Conservation (phyloP, 1,140 invertebrate species). For the Scaptomyza graminum region DNA sequence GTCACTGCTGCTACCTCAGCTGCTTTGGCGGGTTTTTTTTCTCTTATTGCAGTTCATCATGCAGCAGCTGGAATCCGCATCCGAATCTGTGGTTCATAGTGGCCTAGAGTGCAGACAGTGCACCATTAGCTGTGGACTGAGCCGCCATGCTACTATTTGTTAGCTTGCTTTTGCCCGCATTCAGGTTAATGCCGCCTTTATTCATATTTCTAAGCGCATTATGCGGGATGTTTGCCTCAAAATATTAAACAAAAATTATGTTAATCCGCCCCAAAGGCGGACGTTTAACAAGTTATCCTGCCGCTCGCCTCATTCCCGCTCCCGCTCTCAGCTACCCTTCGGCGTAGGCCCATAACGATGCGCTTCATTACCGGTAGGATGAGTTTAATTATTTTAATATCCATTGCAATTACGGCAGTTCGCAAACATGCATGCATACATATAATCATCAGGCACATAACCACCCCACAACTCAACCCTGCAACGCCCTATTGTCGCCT, state of each 20-base stretch:
- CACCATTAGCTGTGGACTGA: conserved; percentile 7
- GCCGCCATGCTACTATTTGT: conserved; percentile 19
- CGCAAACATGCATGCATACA: conserved; percentile 14
- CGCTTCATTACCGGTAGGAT: conserved; percentile 26
- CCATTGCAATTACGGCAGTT: conserved; percentile 60
- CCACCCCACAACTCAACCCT: conserved; percentile 1
- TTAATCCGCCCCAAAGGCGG: conserved; percentile 53
- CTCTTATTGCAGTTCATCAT: conserved; percentile 61
- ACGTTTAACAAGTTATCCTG: conserved; percentile 26
- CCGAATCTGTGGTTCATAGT: conserved; percentile 23
- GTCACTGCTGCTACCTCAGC: conserved; percentile 18
- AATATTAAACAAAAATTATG: conserved; percentile 75
- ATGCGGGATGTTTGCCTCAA: conserved; percentile 50
- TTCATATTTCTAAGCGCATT: conserved; percentile 76
- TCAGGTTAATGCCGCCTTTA: conserved; percentile 75
- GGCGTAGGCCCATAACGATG: conserved; percentile 23
- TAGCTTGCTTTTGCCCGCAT: conserved; percentile 37
- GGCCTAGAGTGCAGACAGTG: conserved; percentile 10
- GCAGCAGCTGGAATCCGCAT: conserved; percentile 48
- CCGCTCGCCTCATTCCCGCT: background rate
- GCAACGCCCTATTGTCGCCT: conserved; percentile 8
- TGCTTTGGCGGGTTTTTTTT: conserved; percentile 59
- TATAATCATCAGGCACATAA: conserved; percentile 3
- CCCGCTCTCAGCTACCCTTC: background rate
- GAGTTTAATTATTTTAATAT: conserved; percentile 72